phyloP scores from a whole-genome alignment of 2,797 vertebrate species.

The Alectoris magna region DNA sequence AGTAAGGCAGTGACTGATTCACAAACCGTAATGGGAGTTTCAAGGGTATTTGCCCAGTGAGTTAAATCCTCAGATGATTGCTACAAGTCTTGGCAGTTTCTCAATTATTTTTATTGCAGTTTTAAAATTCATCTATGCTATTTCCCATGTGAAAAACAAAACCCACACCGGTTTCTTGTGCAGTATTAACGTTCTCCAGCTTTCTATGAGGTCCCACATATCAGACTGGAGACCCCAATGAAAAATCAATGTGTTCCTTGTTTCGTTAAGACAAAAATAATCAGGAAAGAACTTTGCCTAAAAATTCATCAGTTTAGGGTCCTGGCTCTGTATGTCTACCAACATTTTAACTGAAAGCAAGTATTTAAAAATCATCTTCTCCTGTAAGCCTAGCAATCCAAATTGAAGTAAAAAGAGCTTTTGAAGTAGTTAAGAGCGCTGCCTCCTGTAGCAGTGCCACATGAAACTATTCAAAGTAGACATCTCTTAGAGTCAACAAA shows the following conservation, averaged over 20 bases:
- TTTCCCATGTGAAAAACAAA: conserved; percentile 54
- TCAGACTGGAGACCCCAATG: background rate
- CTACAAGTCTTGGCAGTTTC: conserved; percentile 35
- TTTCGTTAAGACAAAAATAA: background rate
- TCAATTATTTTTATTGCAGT: conserved; percentile 33
- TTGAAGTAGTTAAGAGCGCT: background rate
- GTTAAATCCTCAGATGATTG: conserved; percentile 29
- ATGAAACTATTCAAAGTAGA: background rate
- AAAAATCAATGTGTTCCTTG: background rate
- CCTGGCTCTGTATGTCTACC: background rate
- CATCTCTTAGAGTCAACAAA: background rate
- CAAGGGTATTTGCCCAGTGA: conserved; percentile 32
- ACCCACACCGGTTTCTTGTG: conserved; percentile 2
- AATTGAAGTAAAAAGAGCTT: background rate
- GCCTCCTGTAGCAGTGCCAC: background rate
- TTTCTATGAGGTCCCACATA: background rate
- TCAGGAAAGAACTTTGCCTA: background rate
- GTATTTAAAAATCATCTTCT: background rate
- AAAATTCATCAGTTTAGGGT: background rate
- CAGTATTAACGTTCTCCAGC: conserved; percentile 4
- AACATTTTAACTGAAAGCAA: background rate
- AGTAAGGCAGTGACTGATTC: conserved; percentile 27
- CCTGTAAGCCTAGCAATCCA: background rate
- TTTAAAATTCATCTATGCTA: conserved; percentile 33
- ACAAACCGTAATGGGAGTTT: conserved; percentile 57